Base-by-base conservation (phyloP, 30 jellyfish, hydroid and myxozoan genomes). In the Chrysaora quinquecirrha region DNA sequence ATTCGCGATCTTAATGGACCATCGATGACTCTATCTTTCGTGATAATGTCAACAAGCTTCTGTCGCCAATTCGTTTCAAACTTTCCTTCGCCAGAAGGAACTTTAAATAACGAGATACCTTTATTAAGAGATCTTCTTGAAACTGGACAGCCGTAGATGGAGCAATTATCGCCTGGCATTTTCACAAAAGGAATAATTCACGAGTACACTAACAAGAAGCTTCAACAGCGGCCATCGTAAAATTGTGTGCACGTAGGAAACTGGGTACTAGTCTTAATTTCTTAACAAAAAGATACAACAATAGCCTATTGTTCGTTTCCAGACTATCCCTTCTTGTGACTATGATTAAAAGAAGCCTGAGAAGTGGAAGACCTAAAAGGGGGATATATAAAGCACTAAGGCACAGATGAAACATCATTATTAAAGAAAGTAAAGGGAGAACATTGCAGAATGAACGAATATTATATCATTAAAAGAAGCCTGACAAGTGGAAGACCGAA, bases 191-290 rank as follows among this genome's bases (percentile, higher is more conserved):
- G 14, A 38, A 3, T 38, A 38, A 38, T 14, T 38, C 11, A 14
- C 54, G 14, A 38, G 54, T 14, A 63, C 46, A 63, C 38, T 63
- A 20, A 56, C 12, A 56, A 25, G 23, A 9, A 56, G 10, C 71
- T 56, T 25, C 23, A 10, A 56, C 10, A 56, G 71, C 71, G 71
- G 71, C 10, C 75, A 27, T 20, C 38, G 24, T 71, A 34, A 71
- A 71, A 71, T 71, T n/a, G 68, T 38, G 82, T 32, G 82, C 68
- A 71, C 30, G 82, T 34, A 71, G 43, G 34, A 48, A 71, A 71
- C 82, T 71, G 82, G 82, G 82, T 43, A 71, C 82, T 71, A 71
- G 82, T 34, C 68, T 71, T 43, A 48, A 71, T 71, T 71, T 71
- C 68, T 35, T 71, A 43, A 71, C 82, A 71, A 71, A 71, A 71